Conservation (phyloP, 2,797 vertebrate genomes). For the Ateles fusciceps region DNA sequence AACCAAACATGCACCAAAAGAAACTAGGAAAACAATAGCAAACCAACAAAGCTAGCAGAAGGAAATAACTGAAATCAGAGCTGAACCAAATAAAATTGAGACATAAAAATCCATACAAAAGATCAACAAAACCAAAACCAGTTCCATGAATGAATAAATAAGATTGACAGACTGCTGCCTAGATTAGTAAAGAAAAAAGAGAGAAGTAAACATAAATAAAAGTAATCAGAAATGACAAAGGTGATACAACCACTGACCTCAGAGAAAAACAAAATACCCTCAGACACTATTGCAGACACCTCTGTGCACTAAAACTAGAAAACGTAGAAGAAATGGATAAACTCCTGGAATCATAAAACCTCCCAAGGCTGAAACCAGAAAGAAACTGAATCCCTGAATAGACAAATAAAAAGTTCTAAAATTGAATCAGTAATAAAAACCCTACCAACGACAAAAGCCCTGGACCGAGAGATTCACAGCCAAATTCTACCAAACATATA, state of each 20-base stretch:
- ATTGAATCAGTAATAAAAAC: not conserved
- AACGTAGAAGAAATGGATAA: not conserved
- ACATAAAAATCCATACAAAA: not conserved
- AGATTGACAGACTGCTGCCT: not conserved
- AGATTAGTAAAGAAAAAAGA: not conserved
- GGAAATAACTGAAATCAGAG: not conserved
- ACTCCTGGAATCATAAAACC: not conserved
- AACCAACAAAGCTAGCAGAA: not conserved
- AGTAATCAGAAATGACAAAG: not conserved
- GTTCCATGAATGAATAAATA: not conserved
- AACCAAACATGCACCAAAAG: not conserved
- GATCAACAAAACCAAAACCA: not conserved
- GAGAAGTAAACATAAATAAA: not conserved
- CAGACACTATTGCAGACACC: not conserved
- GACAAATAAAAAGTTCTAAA: not conserved
- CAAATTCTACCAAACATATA: not conserved
- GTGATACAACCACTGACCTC: not conserved
- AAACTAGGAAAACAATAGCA: not conserved
- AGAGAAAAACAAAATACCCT: not conserved
- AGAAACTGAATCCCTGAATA: not conserved
- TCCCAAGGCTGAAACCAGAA: not conserved
- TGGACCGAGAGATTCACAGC: not conserved
- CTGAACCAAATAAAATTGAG: not conserved
- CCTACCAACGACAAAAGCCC: not conserved
- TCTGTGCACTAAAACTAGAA: not conserved